Base-by-base conservation (phyloP, 2,888 invertebrate genomes). In the Mythimna ferrago region DNA sequence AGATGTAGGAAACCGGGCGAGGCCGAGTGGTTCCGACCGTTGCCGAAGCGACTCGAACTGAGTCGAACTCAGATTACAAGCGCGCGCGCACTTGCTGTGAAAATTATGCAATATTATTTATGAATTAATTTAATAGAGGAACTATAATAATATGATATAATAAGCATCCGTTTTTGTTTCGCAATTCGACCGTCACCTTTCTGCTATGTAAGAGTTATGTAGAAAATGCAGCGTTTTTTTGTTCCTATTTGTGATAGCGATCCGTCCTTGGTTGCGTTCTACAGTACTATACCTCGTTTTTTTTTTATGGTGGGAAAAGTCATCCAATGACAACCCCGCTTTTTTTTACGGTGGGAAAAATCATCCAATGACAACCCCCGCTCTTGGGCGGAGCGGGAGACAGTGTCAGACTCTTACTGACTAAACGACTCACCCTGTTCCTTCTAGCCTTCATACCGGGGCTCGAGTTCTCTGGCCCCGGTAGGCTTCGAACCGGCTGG, bases 1-100 rank as follows among this genome's bases (percentile, higher is more conserved):
- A 90, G 91, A 91, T 90, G 85, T 89, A 91, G 93, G 94, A 94
- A 93, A 87, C 88, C 67, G 83, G 66, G 79, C 91, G 88, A 93
- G 93, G 93, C 85, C 91, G 83, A 84, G 82, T 62, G 82, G 82
- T 88, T 86, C 90, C 89, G 91, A 87, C 80, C 72, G 78, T 73
- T 64, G 75, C 66, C 74, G 82, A 84, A 79, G 74, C 73, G 76
- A 51, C 71, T 71, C 71, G 80, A 82, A 77, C 76, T 76, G 79
- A 65, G 74, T 70, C 71, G 84, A 87, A 86, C 78, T 60, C 51
- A 76, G 70, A 78, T 72, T 73, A 68, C 54, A 54, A 38, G 38
- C 21, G 67, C 62, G 69, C 82, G 70, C 68, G 62, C 73, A 73
- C 60, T 62, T 77, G 67, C 73, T 81, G 67, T 84, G 73, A 72